Evolutionary conservation across 2,888 invertebrate genomes (phyloP).

Genomic region (Drosophila aldrichi): DNA sequence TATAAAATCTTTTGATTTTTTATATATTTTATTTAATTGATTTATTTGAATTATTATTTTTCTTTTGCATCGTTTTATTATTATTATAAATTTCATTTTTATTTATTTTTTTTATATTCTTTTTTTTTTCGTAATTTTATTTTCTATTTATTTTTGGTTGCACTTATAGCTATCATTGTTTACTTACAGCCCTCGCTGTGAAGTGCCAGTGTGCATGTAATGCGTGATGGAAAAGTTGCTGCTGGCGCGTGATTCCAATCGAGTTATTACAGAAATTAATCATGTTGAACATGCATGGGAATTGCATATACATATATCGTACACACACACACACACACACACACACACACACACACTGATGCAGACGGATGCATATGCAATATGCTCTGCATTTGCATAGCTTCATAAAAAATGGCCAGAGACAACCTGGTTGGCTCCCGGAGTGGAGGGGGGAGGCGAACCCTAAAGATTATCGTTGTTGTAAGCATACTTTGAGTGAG

Average conservation of each 20-base stretch:
- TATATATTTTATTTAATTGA: no score
- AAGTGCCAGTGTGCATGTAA: slow-evolving; percentile 53
- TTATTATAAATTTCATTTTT: no score
- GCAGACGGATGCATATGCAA: slow-evolving; percentile 32
- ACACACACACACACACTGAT: background rate
- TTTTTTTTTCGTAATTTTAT: no score
- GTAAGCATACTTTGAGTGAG: slow-evolving; percentile 79
- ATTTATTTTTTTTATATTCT: no score
- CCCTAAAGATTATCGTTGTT: slow-evolving; percentile 73
- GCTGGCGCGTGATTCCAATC: slow-evolving; percentile 82
- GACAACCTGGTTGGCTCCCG: slow-evolving; percentile 37
- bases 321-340: slow-evolving; percentile 17
- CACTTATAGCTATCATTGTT: background rate
- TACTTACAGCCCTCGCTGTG: slow-evolving; percentile 24
- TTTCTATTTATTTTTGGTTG: no score
- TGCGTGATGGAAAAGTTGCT: slow-evolving; percentile 81
- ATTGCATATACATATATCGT: slow-evolving; percentile 67
- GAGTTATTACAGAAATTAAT: slow-evolving; percentile 82
- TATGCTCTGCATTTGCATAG: slow-evolving; percentile 40
- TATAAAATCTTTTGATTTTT: no score
- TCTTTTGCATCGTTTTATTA: no score
- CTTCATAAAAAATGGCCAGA: slow-evolving; percentile 57
- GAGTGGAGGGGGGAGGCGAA: slow-evolving; percentile 17
- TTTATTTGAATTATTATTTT: no score
- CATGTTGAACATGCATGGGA: slow-evolving; percentile 81